phyloP scores from a whole-genome alignment of 2,113 vertebrate genomes.

The Protomyctophum bolini region DNA sequence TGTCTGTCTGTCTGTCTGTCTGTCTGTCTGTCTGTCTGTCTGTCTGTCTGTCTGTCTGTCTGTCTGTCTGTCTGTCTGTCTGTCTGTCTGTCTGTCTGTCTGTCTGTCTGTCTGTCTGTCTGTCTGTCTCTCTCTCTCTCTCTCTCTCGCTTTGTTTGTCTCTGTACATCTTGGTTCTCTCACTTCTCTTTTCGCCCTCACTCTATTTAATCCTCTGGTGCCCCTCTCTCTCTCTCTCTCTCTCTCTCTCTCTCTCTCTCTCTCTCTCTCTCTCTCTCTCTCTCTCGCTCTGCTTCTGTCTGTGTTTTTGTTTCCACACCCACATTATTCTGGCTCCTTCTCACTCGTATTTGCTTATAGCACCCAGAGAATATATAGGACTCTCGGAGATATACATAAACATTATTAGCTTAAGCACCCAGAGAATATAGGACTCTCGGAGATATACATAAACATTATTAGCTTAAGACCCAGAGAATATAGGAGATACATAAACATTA shows the following conservation, averaged over 20 bases:
- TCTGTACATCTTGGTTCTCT: background rate
- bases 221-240: slow-evolving; percentile 7
- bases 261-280: slow-evolving; percentile 8
- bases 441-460: slow-evolving; percentile 8
- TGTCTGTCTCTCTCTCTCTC: background rate
- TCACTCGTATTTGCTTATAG: slow-evolving; percentile 13
- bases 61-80: too few relatives aligned
- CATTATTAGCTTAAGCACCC: slow-evolving; percentile 7
- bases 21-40: too few relatives aligned
- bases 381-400: slow-evolving; percentile 5
- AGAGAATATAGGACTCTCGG: slow-evolving; percentile 4
- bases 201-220: slow-evolving; percentile 10
- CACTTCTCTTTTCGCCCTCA: background rate
- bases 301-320: background rate
- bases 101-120: too few relatives aligned
- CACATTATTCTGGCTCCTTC: slow-evolving; percentile 1
- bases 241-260: slow-evolving; percentile 7
- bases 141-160: background rate
- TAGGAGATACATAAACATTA: slow-evolving; percentile 7
- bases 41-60: too few relatives aligned
- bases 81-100: too few relatives aligned
- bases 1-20: too few relatives aligned
- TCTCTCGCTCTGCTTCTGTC: background rate
- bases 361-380: background rate
- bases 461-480: background rate